Evolutionary conservation across 1,140 invertebrate species (phyloP), one percentile per base, ranked within the genome.

Genomic region (Drosophila serrata): DNA sequence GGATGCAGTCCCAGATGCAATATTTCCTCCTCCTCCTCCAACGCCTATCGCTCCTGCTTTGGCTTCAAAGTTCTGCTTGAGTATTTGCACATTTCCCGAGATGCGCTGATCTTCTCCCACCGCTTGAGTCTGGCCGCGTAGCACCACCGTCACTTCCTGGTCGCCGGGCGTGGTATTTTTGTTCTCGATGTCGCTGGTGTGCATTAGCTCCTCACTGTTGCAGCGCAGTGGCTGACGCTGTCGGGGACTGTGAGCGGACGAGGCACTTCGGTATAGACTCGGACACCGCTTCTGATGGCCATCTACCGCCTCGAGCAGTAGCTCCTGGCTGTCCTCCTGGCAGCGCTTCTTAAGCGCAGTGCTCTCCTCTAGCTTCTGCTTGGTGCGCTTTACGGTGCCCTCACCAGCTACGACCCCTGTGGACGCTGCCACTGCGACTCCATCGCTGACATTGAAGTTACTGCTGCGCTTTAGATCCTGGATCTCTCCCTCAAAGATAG

Each of bases 51-150:
- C 75, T 91, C 93, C 94, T 6, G 95, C 96, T 85, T 97, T 97
- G 9, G 96, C 96, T 93, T 97, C 97, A 91, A 97, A 97, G 90
- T 97, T 96, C 92, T 96, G 96, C 93, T 97, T 97, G 60, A 97
- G 94, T 93, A 96, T 97, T 94, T 95, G 95, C 19, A 98, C 97
- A 75, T 95, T 95, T 11, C 96, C 96, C 6, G 94, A 94, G 19
- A 93, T 93, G 53, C 90, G 92, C 79, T 92, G 86, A 73, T 91
- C 85, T 13, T 87, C 87, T 6, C 81, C 48, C 22, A 75, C 55
- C 15, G 69, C 53, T 27, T 69, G 70, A 35, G 48, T 63, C 33
- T 57, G 62, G 7, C 46, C 27, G 13, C 86, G 91, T 64, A 90
- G 46, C 27, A 84, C 67, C 22, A 90, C 79, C 13, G 53, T 58